Base-by-base conservation (phyloP, 30 jellyfish, hydroid and myxozoan species). In the Chironex yamaguchii region DNA sequence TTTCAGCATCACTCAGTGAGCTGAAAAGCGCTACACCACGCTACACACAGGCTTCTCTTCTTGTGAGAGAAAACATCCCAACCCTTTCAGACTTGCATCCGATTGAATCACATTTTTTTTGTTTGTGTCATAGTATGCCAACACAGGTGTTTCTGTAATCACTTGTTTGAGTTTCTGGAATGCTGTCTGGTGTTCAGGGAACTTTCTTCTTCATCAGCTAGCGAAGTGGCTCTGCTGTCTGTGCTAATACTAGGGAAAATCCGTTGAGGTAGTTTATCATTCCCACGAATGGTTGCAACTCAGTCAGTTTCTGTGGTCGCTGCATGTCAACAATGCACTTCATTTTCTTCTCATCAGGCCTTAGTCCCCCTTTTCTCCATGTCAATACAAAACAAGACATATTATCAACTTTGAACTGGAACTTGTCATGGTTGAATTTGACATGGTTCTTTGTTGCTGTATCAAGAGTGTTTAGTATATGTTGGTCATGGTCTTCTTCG, bases 11-110 rank as follows among this genome's bases (percentile, higher is more conserved):
- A 17, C 81, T 71, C 31, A 69, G 52, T 0, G 81, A 27, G 34
- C 88, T 84, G n/a, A n/a, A n/a, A n/a, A n/a, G n/a, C n/a, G n/a
- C n/a, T n/a, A n/a, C n/a, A n/a, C n/a, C n/a, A n/a, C n/a, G n/a
- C n/a, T n/a, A n/a, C n/a, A n/a, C n/a, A n/a, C 94, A 68, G 94
- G 92, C 32, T 67, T 42, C 20, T 65, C 94, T n/a, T 84, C 89
- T 49, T 68, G 88, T 25, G 71, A 88, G 27, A 71, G 31, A 29
- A 33, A 42, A 4, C 31, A 70, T 12, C 94, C 88, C 29, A 84
- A 76, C 13, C 88, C 94, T 69, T 35, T 28, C 52, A 4, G 24
- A 62, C 81, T 30, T 17, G 89, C 94, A 53, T 84, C 88, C 11
- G 77, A 48, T 36, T 84, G 79, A 2, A 84, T 49, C 4, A 68